Percentiles rank a stretch among this genome's conserved stretches.
Evolutionary conservation across 2,888 invertebrate genomes (phyloP).

Genomic region (Corbicula japonica): DNA sequence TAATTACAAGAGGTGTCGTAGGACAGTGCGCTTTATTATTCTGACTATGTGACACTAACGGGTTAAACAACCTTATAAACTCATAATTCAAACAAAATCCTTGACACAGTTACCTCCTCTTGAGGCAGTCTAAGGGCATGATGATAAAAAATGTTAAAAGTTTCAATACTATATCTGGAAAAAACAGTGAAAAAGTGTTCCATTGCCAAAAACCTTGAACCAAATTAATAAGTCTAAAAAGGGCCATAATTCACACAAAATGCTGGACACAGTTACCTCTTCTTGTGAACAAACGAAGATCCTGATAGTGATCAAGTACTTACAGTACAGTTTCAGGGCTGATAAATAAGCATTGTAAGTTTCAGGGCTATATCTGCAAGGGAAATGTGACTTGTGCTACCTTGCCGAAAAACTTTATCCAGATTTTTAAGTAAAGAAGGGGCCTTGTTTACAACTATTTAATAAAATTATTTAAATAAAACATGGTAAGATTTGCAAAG

Average conservation of each 20-base stretch:
- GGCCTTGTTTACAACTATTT: no score
- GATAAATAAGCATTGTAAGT: no score
- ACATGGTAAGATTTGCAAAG: no score
- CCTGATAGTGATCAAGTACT: slow-evolving; percentile 4
- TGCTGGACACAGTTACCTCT: not conserved
- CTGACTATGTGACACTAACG: no score
- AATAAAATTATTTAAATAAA: no score
- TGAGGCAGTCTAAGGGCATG: no score
- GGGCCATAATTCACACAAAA: slow-evolving; percentile 5
- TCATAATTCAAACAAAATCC: not conserved
- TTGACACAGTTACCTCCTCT: not conserved
- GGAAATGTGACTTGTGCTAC: slow-evolving; percentile 5
- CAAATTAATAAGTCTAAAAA: slow-evolving; percentile 1
- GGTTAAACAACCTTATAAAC: no score
- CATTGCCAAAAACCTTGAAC: slow-evolving; percentile 3
- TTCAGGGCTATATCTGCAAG: slow-evolving; percentile 10
- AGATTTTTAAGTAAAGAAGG: not conserved
- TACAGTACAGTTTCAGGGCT: no score
- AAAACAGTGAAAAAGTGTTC: not conserved
- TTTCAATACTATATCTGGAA: slow-evolving; percentile 8
- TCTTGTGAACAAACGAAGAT: no score
- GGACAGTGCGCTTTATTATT: no score
- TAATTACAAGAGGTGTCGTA: no score
- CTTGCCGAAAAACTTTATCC: slow-evolving; percentile 15
- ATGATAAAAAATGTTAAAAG: no score